Conservation (phyloP, 2,888 invertebrate species). For the Hydroisotoma schaefferi region DNA sequence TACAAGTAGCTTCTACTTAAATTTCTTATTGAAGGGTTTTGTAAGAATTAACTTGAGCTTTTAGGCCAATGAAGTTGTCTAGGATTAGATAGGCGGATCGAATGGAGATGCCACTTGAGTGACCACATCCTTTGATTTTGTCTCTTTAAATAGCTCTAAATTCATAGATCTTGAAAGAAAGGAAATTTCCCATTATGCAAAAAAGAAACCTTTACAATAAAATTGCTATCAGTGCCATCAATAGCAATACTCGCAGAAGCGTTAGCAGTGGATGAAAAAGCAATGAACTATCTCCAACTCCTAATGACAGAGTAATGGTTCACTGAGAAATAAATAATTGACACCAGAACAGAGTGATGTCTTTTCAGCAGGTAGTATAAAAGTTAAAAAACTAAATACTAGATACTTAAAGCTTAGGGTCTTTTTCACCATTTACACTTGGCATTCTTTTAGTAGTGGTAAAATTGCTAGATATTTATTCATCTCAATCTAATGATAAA, state of each 20-base stretch:
- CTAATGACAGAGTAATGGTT: conserved; percentile 15
- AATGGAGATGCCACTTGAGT: conserved; percentile 35
- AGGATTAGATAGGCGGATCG: conserved; percentile 30
- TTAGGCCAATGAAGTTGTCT: conserved; percentile 12
- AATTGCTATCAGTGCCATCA: not conserved
- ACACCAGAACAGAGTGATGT: not conserved
- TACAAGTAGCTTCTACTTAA: no score
- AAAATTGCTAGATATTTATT: no score
- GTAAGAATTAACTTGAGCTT: not conserved
- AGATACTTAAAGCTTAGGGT: conserved; percentile 17
- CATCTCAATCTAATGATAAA: no score
- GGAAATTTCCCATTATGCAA: conserved; percentile 5
- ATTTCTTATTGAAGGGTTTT: no score
- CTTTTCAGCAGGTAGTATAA: not conserved
- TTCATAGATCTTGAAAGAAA: not conserved
- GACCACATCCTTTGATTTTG: conserved; percentile 37
- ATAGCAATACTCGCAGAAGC: conserved; percentile 27
- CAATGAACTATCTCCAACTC: no score
- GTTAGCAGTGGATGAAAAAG: conserved; percentile 34
- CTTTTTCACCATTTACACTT: no score
- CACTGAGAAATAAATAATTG: not conserved
- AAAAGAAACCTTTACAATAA: conserved; percentile 14
- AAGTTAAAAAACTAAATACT: conserved; percentile 10
- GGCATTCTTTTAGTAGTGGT: no score
- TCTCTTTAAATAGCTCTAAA: conserved; percentile 12